These are phyloP conservation scores for Echiichthys vipera DNA, from an alignment of 2,797 vertebrate genomes.

Conservation along the genomic window DNA sequence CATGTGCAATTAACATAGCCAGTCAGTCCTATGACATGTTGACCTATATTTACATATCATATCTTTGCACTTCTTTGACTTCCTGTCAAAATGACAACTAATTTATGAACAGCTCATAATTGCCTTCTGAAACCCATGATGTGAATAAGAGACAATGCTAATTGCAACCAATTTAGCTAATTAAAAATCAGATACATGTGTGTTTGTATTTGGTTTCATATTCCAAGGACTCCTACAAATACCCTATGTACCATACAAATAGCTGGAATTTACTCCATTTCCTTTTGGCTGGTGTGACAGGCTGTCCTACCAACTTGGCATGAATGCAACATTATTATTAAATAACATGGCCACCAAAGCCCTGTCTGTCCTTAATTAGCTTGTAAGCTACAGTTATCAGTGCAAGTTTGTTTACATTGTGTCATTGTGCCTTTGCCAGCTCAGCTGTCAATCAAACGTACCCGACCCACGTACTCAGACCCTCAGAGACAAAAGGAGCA, in stretches of 20 bases:
- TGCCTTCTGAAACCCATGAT: neutral
- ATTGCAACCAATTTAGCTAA: neutral
- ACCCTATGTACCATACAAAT: neutral
- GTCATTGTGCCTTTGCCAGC: neutral
- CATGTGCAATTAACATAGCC: no score
- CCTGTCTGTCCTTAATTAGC: neutral
- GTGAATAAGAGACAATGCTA: neutral
- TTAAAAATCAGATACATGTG: no score
- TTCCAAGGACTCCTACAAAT: neutral
- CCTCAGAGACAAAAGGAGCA: neutral
- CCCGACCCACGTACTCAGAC: neutral
- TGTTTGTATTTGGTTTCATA: neutral
- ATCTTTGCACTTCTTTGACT: no score
- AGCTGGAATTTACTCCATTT: neutral
- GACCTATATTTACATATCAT: no score
- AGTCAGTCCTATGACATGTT: no score
- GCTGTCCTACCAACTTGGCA: neutral
- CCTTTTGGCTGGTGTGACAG: neutral
- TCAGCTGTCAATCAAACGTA: slow-evolving; percentile 21
- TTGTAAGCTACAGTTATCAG: neutral
- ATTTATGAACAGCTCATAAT: neutral
- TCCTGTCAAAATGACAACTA: no score
- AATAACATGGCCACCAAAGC: neutral
- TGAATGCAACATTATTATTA: neutral
- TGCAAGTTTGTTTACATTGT: neutral